phyloP scores from a whole-genome alignment of 1,140 invertebrate species.

The Brachionus manjavacas region DNA sequence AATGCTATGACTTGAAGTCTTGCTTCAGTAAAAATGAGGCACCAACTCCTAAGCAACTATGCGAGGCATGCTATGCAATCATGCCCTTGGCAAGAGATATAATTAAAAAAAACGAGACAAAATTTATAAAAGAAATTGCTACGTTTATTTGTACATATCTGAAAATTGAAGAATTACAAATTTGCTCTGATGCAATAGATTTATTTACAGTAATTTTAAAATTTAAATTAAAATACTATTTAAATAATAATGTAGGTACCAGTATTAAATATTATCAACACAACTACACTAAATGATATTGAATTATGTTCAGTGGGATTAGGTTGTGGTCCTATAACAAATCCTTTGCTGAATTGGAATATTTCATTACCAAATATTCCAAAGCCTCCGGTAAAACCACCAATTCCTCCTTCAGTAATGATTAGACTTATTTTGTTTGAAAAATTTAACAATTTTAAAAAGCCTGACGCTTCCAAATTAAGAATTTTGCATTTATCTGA shows the following conservation, averaged over 20 bases:
- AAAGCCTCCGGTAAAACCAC: slow-evolving; percentile 27
- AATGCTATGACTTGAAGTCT: background rate
- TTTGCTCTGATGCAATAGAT: slow-evolving; percentile 23
- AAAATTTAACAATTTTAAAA: background rate
- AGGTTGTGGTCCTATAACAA: background rate
- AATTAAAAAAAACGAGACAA: slow-evolving; percentile 27
- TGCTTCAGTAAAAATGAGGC: background rate
- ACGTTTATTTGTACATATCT: background rate
- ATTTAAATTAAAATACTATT: background rate
- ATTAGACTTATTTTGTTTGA: background rate
- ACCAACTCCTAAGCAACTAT: background rate
- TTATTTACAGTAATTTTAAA: slow-evolving; percentile 23
- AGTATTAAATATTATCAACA: slow-evolving; percentile 26
- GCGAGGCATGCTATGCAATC: background rate
- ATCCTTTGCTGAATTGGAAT: slow-evolving; percentile 35
- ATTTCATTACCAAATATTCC: slow-evolving; percentile 22
- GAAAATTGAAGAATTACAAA: background rate
- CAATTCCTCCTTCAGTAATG: background rate
- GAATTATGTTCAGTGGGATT: slow-evolving; percentile 18
- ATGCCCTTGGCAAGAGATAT: slow-evolving; percentile 30
- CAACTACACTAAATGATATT: slow-evolving; percentile 32
- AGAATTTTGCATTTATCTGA: slow-evolving; percentile 71
- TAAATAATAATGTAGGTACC: background rate
- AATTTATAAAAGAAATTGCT: slow-evolving; percentile 17
- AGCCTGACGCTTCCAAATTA: slow-evolving; percentile 8